phyloP scores from a whole-genome alignment of 2,888 invertebrate genomes.

The Phasia obesa region DNA sequence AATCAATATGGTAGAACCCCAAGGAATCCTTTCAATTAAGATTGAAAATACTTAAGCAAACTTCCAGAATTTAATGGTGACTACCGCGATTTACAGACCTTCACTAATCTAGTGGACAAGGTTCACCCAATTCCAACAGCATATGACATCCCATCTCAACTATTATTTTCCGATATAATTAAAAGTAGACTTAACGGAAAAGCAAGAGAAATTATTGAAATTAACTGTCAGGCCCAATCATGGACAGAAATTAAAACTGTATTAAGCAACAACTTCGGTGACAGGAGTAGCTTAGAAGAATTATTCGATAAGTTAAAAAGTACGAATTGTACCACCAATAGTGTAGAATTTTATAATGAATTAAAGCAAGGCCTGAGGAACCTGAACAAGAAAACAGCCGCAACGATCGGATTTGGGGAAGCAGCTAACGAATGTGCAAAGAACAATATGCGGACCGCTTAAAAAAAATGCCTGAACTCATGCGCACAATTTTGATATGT shows the following conservation, averaged over 20 bases:
- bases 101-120: not conserved
- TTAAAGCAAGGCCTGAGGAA: not conserved
- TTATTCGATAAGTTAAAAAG: slow-evolving; percentile 4
- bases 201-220: slow-evolving; percentile 1
- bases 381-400: not conserved
- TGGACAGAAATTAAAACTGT: slow-evolving; percentile 1
- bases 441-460: not conserved
- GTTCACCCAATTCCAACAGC: not conserved
- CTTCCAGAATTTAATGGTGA: not conserved
- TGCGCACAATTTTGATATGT: not conserved
- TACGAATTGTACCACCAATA: not conserved
- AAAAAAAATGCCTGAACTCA: not conserved
- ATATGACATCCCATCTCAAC: not conserved
- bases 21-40: not conserved
- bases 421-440: not conserved
- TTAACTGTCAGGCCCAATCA: not conserved
- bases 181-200: not conserved
- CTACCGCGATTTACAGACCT: not conserved
- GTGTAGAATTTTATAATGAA: not conserved
- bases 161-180: slow-evolving; percentile 3
- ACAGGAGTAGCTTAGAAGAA: not conserved
- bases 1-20: not conserved
- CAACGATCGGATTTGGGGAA: not conserved
- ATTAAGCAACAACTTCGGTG: slow-evolving; percentile 3
- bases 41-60: not conserved